phyloP scores from a whole-genome alignment of 2,797 vertebrate genomes.

The Eulemur albifrons region DNA sequence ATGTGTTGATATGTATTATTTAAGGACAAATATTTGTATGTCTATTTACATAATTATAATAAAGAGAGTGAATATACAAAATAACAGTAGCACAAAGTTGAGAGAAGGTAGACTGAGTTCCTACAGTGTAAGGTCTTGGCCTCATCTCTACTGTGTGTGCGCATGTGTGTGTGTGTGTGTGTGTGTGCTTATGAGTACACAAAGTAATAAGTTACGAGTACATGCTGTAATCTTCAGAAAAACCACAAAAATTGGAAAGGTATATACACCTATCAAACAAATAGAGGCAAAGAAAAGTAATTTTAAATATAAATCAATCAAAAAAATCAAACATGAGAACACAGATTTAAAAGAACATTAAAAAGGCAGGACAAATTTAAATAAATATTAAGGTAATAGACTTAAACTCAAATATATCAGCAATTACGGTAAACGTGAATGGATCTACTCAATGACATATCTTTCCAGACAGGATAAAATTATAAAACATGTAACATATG shows the following conservation, averaged over 20 bases:
- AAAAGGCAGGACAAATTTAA: background rate
- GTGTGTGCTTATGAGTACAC: background rate
- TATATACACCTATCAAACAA: background rate
- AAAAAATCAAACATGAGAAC: background rate
- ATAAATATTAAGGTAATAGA: background rate
- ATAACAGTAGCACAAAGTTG: background rate
- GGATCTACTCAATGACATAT: background rate
- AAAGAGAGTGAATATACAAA: background rate
- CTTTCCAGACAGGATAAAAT: background rate
- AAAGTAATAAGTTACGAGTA: background rate
- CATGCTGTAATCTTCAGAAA: background rate
- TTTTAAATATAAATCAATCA: background rate
- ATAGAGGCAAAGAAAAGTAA: background rate
- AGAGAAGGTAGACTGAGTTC: background rate
- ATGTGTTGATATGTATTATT: background rate
- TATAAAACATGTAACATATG: background rate
- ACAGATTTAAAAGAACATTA: background rate
- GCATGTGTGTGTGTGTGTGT: background rate
- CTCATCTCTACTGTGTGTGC: background rate
- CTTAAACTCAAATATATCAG: background rate
- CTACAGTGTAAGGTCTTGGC: background rate
- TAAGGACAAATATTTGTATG: background rate
- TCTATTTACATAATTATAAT: background rate
- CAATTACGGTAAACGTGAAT: background rate
- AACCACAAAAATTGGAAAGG: background rate